Evolutionary conservation across 2,113 vertebrate genomes (phyloP), one percentile per base, ranked within the genome.

Genomic region (Microcebus jonahi): DNA sequence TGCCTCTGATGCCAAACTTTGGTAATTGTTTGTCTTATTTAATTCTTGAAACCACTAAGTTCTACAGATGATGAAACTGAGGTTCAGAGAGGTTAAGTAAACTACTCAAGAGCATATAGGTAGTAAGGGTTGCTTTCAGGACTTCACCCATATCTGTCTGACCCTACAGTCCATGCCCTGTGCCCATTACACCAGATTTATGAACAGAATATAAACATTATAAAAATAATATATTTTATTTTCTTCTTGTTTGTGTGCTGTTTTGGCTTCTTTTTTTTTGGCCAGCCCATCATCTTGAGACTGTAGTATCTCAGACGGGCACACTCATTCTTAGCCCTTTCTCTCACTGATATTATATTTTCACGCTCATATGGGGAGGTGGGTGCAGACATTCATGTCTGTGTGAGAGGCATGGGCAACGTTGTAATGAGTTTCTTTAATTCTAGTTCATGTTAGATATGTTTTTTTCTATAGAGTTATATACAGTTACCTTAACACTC

Each of bases 21-120:
- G 73, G 23, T 70, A 67, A 65, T 83, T 25, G 45, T n/a, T 86
- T 45, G 48, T 39, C 53, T 48, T 45, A 63, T 34, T 88, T 81
- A 91, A 84, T 83, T 83, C 67, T 82, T 55, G 29, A 95, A 96
- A 82, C 45, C 8, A 88, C 36, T 73, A 21, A 67, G 42, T 61
- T 85, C 45, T 57, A 76, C 3, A 12, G 59, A 84, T 91, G 87
- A 45, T 61, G 25, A 91, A 89, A 85, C 18, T 27, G 88, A 93
- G 31, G 42, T 25, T 83, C 68, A 45, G 73, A 80, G 50, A 80
- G 57, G 59, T 79, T 82, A 88, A 73, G 42, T 81, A 53, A 93
- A 73, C 31, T 20, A 36, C 25, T 10, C 59, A 50, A 77, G 34
- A 70, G 5, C 18, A 55, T 29, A 81, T 7, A 77, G 23, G 42